These are phyloP conservation scores for Cyprinodon tularosa DNA, from an alignment of 2,113 vertebrate species.

Conservation along the genomic window DNA sequence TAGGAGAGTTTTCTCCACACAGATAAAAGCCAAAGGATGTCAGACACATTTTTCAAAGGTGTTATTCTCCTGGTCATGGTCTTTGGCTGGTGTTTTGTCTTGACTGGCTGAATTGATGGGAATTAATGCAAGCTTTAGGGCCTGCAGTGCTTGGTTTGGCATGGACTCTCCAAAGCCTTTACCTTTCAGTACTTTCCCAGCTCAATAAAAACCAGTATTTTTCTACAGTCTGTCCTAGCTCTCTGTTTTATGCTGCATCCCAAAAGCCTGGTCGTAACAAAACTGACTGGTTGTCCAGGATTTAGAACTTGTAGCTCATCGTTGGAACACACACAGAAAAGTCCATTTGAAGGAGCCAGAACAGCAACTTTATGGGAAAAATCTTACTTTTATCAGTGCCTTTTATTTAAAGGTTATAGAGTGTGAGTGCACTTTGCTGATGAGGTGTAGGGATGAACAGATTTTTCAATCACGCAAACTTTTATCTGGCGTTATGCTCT, in stretches of 20 bases:
- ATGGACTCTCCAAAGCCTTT: not conserved
- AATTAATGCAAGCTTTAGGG: not conserved
- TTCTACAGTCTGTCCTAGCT: slow-evolving; percentile 13
- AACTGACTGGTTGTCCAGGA: not conserved
- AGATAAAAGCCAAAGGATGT: not conserved
- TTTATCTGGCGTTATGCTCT: not conserved
- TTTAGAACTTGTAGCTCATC: not conserved
- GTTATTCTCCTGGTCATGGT: not conserved
- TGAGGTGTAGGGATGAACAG: not conserved
- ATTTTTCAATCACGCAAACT: not conserved
- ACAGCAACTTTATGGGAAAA: not conserved
- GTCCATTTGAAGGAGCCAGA: not conserved
- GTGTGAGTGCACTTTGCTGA: not conserved
- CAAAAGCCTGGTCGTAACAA: not conserved
- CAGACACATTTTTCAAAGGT: not conserved
- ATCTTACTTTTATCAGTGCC: not conserved
- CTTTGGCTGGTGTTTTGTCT: not conserved
- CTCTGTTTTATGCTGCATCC: not conserved
- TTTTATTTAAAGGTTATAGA: not conserved
- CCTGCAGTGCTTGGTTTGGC: slow-evolving; percentile 3
- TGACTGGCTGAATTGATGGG: slow-evolving; percentile 5
- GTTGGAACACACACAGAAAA: not conserved
- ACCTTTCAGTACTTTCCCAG: slow-evolving; percentile 1
- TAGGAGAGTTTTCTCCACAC: not conserved
- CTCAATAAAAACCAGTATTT: slow-evolving; percentile 4